Conservation (phyloP, 2,888 invertebrate species). For the Nematopogon swammerdamellus region DNA sequence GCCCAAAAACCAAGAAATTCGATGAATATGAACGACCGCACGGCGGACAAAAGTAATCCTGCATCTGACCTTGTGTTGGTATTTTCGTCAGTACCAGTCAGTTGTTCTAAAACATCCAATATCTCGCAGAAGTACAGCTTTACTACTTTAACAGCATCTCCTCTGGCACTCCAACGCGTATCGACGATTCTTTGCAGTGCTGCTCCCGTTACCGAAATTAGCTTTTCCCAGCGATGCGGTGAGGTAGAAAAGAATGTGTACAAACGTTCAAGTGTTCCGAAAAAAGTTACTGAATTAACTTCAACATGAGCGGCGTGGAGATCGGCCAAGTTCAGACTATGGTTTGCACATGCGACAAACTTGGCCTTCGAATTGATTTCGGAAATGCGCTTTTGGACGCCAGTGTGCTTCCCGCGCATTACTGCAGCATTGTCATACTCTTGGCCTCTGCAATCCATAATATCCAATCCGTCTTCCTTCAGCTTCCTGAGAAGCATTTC, state of each 20-base stretch:
- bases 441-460: slow-evolving; percentile 13
- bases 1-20: slow-evolving; percentile 1
- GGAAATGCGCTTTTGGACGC: slow-evolving; percentile 10
- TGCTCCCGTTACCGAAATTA: slow-evolving; percentile 1
- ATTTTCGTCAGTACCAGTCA: background rate
- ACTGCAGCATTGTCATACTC: slow-evolving; percentile 11
- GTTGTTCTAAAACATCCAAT: background rate
- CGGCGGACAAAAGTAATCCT: background rate
- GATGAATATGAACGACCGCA: slow-evolving; percentile 2
- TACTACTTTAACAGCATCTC: slow-evolving; percentile 4
- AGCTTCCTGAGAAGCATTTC: slow-evolving; percentile 11
- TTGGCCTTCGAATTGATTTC: slow-evolving; percentile 8
- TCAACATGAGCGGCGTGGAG: slow-evolving; percentile 1
- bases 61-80: background rate
- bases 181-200: slow-evolving; percentile 1
- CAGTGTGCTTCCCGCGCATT: slow-evolving; percentile 8
- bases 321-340: slow-evolving; percentile 2
- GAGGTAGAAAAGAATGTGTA: slow-evolving; percentile 4
- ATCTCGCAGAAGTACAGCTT: background rate
- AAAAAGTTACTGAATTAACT: slow-evolving; percentile 5
- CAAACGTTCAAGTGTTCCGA: slow-evolving; percentile 4
- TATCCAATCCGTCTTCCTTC: background rate
- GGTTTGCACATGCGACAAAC: slow-evolving; percentile 4
- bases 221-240: slow-evolving; percentile 2
- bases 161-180: slow-evolving; percentile 5